Evolutionary conservation across 2,888 invertebrate species (phyloP).

Genomic region (Zhengitettix transpicula): DNA sequence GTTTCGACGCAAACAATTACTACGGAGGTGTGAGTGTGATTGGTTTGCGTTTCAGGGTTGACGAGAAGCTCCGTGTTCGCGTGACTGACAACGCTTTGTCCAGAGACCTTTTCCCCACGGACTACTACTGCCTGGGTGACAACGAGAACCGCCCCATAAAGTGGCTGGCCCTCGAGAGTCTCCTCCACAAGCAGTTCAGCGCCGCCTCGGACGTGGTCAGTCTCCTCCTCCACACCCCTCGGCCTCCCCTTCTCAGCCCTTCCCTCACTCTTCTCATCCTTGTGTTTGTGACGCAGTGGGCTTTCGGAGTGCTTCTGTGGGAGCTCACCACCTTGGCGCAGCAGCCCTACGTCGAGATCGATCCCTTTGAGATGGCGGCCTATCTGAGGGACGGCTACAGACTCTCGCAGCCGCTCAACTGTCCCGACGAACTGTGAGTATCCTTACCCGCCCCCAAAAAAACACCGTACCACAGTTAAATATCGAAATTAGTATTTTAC

Average conservation of each 20-base stretch:
- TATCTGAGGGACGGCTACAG: conserved; percentile 87
- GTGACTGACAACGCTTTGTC: conserved; percentile 87
- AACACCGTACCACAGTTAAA: neutral
- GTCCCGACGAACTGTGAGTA: conserved; percentile 92
- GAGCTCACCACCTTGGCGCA: conserved; percentile 88
- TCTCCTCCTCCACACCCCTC: conserved; percentile 7
- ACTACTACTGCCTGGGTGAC: conserved; percentile 92
- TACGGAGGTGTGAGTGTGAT: too few species aligned
- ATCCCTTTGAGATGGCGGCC: conserved; percentile 87
- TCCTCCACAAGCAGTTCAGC: conserved; percentile 70
- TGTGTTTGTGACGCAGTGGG: conserved; percentile 46
- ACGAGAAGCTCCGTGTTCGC: conserved; percentile 70
- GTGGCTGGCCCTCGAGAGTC: conserved; percentile 86
- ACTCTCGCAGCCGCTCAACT: conserved; percentile 89
- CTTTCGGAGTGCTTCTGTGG: conserved; percentile 90
- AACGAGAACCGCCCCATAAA: conserved; percentile 94
- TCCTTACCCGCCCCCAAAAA: neutral
- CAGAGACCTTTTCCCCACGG: conserved; percentile 84
- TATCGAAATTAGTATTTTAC: neutral
- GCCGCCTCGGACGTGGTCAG: conserved; percentile 73
- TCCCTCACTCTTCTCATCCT: too few species aligned
- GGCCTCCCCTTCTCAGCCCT: too few species aligned
- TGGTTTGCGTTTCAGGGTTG: conserved; percentile 29
- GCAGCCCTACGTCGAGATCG: conserved; percentile 92
- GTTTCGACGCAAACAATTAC: too few species aligned